Evolutionary conservation across 2,113 vertebrate genomes (phyloP).

Genomic region (Leucoraja erinaceus): DNA sequence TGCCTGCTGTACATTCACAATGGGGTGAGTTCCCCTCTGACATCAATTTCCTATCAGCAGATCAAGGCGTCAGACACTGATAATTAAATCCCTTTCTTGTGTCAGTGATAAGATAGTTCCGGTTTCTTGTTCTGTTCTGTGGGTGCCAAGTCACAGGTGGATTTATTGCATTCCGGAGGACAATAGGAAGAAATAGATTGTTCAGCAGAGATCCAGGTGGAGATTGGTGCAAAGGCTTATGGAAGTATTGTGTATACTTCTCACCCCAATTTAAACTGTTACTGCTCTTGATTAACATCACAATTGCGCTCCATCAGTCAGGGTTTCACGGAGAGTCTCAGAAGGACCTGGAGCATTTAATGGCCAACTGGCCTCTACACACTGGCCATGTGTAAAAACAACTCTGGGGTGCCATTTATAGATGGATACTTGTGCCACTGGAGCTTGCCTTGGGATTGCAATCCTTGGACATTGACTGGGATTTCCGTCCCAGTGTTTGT

Average conservation of each 20-base stretch:
- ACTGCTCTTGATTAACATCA: slow-evolving; percentile 18
- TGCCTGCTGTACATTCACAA: no score
- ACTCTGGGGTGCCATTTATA: background rate
- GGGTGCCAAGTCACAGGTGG: background rate
- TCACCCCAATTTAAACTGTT: background rate
- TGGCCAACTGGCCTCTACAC: background rate
- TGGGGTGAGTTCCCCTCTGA: background rate
- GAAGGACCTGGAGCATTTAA: background rate
- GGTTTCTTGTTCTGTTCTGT: background rate
- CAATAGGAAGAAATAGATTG: background rate
- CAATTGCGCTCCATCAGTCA: background rate
- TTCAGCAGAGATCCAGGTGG: background rate
- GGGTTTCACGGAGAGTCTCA: background rate
- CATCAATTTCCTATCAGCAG: background rate
- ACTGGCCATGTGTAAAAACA: background rate
- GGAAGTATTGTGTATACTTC: background rate
- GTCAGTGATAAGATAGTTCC: background rate
- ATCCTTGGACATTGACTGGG: background rate
- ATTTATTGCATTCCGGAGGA: background rate
- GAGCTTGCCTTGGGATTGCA: background rate
- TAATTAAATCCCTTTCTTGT: slow-evolving; percentile 9
- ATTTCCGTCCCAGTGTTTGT: no score
- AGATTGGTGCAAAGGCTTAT: background rate
- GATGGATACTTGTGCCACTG: background rate
- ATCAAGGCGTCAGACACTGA: background rate